Conservation (phyloP, 2,888 invertebrate species). For the Catocala nupta region DNA sequence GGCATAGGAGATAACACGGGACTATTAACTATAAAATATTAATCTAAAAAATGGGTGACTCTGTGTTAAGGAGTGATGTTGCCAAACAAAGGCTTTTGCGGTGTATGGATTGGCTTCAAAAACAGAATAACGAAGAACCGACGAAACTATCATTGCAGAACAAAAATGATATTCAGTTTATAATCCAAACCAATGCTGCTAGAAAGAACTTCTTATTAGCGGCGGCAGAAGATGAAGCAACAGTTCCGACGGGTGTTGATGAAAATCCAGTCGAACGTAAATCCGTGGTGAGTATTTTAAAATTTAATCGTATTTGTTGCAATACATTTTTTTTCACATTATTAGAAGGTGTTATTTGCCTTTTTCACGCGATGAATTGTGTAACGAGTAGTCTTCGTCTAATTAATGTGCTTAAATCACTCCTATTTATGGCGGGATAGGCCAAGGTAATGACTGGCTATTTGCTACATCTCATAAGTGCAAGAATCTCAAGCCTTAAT, state of each 20-base stretch:
- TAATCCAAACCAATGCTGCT: constrained; percentile 75
- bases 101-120: constrained; percentile 78
- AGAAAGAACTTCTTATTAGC: constrained; percentile 73
- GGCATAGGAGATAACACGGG: no score
- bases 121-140: constrained; percentile 72
- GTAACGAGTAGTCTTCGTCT: no score
- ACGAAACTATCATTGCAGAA: constrained; percentile 71
- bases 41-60: constrained; percentile 21
- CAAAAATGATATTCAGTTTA: constrained; percentile 79
- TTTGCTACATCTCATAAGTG: no score
- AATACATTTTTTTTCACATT: no score
- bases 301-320: no score
- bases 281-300: constrained; percentile 64
- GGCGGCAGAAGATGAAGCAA: constrained; percentile 74
- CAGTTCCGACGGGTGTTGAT: constrained; percentile 73
- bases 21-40: no score
- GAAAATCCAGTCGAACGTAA: constrained; percentile 67
- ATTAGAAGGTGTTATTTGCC: no score
- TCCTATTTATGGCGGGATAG: no score
- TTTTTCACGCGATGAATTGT: no score
- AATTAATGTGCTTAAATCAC: no score
- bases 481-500: no score
- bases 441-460: no score
- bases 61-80: constrained; percentile 8
- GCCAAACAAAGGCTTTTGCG: constrained; percentile 60